Evolutionary conservation across 2,888 invertebrate species (phyloP).

Genomic region (Dichetophora obliterata): DNA sequence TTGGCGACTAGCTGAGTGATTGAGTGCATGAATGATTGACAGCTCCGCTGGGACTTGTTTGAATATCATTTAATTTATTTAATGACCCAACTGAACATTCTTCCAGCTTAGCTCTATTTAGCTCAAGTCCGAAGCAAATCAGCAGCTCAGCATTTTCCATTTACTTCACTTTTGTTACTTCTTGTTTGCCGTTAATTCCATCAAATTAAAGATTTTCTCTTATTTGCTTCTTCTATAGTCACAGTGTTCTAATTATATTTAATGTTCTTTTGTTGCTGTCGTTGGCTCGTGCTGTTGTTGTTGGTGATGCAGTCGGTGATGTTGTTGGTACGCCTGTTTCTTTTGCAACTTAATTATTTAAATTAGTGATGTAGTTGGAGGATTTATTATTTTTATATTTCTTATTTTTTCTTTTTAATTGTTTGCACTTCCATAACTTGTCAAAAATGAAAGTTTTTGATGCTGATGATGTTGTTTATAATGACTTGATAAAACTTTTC

Average conservation of each 20-base stretch:
- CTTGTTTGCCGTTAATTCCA: conserved; percentile 16
- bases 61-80: conserved; percentile 36
- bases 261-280: not conserved
- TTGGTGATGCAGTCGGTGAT: not conserved
- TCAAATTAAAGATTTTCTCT: conserved; percentile 22
- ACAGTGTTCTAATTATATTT: not conserved
- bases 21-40: conserved; percentile 24
- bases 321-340: not conserved
- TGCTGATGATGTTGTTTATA: too few relatives aligned
- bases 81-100: conserved; percentile 27
- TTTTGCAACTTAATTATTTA: conserved; percentile 21
- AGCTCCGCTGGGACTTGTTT: conserved; percentile 23
- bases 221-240: not conserved
- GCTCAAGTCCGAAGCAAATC: not conserved
- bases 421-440: not conserved
- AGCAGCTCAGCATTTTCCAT: not conserved
- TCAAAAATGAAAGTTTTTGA: not conserved
- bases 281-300: not conserved
- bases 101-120: not conserved
- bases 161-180: too few relatives aligned
- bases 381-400: not conserved
- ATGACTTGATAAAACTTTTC: too few relatives aligned
- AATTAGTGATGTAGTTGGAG: not conserved
- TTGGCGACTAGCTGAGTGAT: not conserved
- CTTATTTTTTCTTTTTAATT: not conserved